phyloP scores from a whole-genome alignment of 2,113 vertebrate species.

The Pavo muticus region DNA sequence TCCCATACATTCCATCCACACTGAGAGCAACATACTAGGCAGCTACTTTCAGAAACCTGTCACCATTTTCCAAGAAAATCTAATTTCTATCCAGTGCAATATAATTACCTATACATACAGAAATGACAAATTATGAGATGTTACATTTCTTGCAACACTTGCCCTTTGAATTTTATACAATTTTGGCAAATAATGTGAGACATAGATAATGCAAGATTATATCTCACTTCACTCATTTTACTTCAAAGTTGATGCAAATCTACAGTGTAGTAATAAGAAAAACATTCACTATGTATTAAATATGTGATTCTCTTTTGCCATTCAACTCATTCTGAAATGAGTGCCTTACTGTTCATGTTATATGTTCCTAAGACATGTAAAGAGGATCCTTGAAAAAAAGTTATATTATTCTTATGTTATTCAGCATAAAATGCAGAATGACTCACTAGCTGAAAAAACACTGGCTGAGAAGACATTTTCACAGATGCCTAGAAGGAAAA shows the following conservation, averaged over 20 bases:
- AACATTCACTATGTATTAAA: not conserved
- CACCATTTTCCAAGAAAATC: not conserved
- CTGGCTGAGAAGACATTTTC: slow-evolving; percentile 30
- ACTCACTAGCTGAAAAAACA: slow-evolving; percentile 40
- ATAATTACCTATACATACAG: not conserved
- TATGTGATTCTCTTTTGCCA: not conserved
- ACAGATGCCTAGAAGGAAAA: slow-evolving; percentile 36
- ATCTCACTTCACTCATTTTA: not conserved
- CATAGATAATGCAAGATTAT: not conserved
- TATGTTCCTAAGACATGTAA: not conserved
- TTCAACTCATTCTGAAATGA: not conserved
- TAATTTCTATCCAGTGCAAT: not conserved
- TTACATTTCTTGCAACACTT: not conserved
- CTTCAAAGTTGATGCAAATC: not conserved
- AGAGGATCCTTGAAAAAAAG: not conserved
- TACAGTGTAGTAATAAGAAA: not conserved
- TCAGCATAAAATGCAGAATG: slow-evolving; percentile 10
- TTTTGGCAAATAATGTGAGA: not conserved
- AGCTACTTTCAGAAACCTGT: not conserved
- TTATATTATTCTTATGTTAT: not conserved
- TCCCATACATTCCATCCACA: not conserved
- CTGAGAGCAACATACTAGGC: not conserved
- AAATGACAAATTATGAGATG: not conserved
- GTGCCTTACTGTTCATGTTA: not conserved
- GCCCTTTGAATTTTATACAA: not conserved